Evolutionary conservation across 2,888 invertebrate genomes (phyloP), one percentile per base, ranked within the genome.

Genomic region (Lycocerus yunnanus): DNA sequence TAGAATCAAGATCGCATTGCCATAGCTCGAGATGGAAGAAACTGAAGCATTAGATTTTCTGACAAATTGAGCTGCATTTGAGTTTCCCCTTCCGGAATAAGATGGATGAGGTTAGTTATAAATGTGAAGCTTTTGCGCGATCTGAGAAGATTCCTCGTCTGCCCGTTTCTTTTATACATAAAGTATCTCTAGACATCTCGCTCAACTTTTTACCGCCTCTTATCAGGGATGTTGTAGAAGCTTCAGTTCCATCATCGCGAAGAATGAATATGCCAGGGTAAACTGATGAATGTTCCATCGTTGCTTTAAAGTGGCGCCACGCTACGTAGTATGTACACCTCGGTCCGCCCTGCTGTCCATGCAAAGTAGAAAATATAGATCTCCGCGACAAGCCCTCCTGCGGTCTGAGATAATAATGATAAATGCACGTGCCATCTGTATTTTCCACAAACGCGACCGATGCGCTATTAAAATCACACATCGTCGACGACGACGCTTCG

Each of bases 71-170:
- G 87, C 87, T 87, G 87, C 88, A 87, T 87, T 87, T 86, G 86
- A 86, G 87, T 85, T 84, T 82, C 84, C 85, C 84, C 82, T 80
- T 78, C 83, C 83, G 85, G 86, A 88, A 84, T 86, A 88, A 88
- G 88, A 88, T 88, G 87, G 88, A 88, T 88, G 88, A 88, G 87
- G 87, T 87, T 88, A 88, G 88, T 88, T 88, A 88, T 88, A 88
- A 88, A 88, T 88, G 88, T 88, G 88, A 87, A 87, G 88, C 87
- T 87, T 88, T 87, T 85, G 86, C 86, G 84, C 86, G 86, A 86
- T 86, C 85, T 84, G 84, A 83, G 85, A 84, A 85, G 86, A 86
- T 85, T 86, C 84, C 84, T 82, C 83, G 83, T 82, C 84, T 80
- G 83, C 83, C 83, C 85, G 84, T 85, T 86, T 86, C 87, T 87